These are phyloP conservation scores for Aldrovandia affinis DNA, from an alignment of 2,797 vertebrate species.

Conservation along the genomic window DNA sequence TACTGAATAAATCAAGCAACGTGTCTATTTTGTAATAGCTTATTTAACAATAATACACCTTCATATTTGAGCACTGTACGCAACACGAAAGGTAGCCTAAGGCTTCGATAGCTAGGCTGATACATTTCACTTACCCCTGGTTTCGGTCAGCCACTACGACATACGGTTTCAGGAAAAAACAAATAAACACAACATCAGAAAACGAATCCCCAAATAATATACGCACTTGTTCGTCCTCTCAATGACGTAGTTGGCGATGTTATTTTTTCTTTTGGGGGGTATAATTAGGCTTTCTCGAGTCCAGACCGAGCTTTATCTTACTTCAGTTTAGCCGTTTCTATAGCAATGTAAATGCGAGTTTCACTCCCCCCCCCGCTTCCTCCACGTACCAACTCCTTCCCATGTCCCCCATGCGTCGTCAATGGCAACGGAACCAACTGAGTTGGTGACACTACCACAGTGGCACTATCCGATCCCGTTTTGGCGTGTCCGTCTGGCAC, in stretches of 20 bases:
- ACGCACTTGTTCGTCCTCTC: not conserved
- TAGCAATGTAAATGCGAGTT: conserved; percentile 36
- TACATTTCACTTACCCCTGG: conserved; percentile 11
- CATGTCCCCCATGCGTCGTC: not conserved
- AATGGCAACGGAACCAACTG: not conserved
- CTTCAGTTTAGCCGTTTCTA: conserved; percentile 67
- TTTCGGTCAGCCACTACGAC: not conserved
- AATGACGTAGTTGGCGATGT: not conserved
- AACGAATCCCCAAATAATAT: not conserved
- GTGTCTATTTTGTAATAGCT: not conserved
- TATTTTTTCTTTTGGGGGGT: not conserved
- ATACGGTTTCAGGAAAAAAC: not conserved
- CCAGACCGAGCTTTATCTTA: not conserved
- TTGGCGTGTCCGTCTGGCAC: not conserved
- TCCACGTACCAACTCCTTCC: not conserved
- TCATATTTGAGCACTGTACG: not conserved
- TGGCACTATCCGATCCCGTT: not conserved
- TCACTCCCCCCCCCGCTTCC: not conserved
- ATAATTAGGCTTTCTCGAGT: not conserved
- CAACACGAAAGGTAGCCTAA: too few relatives aligned
- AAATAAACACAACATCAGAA: too few relatives aligned
- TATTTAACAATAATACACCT: not conserved
- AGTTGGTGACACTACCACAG: not conserved
- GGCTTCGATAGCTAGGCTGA: not conserved
- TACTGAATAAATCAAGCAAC: not conserved